A percentile compares a stretch with the other conserved stretches of the same genome.
phyloP scores from a whole-genome alignment of 2,797 vertebrate genomes.

The Sebastes taczanowskii region DNA sequence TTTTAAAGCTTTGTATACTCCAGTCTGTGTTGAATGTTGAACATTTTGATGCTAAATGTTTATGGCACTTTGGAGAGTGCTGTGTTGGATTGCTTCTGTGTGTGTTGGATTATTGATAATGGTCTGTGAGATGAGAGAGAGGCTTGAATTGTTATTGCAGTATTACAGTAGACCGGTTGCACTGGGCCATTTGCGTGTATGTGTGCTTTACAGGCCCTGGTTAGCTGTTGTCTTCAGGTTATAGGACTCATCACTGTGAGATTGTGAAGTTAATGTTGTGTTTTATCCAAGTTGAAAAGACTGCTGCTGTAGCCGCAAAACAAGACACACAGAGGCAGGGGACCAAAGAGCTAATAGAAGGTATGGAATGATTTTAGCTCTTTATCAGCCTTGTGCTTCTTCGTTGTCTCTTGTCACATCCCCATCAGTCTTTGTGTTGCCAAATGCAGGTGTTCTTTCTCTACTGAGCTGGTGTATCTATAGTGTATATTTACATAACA shows the following conservation, averaged over 20 bases:
- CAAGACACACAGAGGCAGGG: slow-evolving; percentile 31
- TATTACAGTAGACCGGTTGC: background rate
- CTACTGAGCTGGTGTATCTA: background rate
- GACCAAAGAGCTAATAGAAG: slow-evolving; percentile 38
- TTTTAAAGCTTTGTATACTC: background rate
- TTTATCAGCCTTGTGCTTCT: background rate
- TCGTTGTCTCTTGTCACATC: background rate
- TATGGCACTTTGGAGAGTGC: background rate
- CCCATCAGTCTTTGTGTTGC: background rate
- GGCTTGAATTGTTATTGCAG: background rate
- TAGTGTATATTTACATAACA: background rate
- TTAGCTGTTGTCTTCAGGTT: background rate
- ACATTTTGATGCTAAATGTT: background rate
- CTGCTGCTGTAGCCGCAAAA: slow-evolving; percentile 32
- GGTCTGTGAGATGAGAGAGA: background rate
- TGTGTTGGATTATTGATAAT: background rate
- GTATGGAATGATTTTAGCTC: slow-evolving; percentile 28
- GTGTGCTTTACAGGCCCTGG: background rate
- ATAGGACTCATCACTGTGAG: background rate
- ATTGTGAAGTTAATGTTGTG: slow-evolving; percentile 22
- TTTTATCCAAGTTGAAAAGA: slow-evolving; percentile 48
- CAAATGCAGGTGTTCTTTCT: background rate
- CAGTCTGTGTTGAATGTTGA: background rate
- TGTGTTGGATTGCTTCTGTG: background rate
- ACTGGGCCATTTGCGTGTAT: background rate